Evolutionary conservation across 2,113 vertebrate species (phyloP).

Genomic region (Conger conger): DNA sequence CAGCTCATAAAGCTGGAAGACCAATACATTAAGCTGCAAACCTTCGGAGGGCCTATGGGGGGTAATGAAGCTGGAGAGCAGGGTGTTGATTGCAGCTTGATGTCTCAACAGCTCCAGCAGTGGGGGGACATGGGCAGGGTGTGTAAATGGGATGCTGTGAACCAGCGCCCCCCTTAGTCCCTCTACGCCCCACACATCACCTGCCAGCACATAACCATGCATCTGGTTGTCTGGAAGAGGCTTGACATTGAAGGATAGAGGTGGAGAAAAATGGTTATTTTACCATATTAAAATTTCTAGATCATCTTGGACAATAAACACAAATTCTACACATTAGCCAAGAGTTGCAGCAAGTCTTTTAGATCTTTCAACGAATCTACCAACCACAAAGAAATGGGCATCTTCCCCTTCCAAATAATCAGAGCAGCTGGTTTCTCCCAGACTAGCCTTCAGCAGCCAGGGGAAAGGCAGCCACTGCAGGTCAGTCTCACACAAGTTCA

Average conservation of each 20-base stretch:
- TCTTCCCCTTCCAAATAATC: constrained; percentile 37
- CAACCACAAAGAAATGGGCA: constrained; percentile 52
- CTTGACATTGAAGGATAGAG: constrained; percentile 48
- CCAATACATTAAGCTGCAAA: constrained; percentile 27
- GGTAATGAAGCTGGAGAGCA: constrained; percentile 73
- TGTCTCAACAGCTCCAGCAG: constrained; percentile 75
- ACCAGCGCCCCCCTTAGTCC: constrained; percentile 57
- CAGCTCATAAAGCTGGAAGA: not conserved
- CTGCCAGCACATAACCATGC: constrained; percentile 70
- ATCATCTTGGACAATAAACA: not conserved
- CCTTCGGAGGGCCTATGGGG: constrained; percentile 48
- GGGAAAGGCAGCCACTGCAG: constrained; percentile 67
- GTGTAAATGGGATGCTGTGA: constrained; percentile 73
- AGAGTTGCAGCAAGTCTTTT: not conserved
- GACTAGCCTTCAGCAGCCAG: constrained; percentile 44
- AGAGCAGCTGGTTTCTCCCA: not conserved
- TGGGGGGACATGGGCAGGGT: constrained; percentile 68
- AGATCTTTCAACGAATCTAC: not conserved
- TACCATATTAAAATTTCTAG: not conserved
- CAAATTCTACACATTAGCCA: not conserved
- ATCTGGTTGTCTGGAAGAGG: constrained; percentile 63
- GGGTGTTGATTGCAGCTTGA: constrained; percentile 71
- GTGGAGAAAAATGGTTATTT: not conserved
- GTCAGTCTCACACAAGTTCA: constrained; percentile 50
- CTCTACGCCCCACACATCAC: constrained; percentile 45